Percentiles rank a stretch among this genome's conserved stretches.
Evolutionary conservation across 37 sponge, comb jelly and placozoan genomes (phyloP).

Genomic region (Beroe forskalii): DNA sequence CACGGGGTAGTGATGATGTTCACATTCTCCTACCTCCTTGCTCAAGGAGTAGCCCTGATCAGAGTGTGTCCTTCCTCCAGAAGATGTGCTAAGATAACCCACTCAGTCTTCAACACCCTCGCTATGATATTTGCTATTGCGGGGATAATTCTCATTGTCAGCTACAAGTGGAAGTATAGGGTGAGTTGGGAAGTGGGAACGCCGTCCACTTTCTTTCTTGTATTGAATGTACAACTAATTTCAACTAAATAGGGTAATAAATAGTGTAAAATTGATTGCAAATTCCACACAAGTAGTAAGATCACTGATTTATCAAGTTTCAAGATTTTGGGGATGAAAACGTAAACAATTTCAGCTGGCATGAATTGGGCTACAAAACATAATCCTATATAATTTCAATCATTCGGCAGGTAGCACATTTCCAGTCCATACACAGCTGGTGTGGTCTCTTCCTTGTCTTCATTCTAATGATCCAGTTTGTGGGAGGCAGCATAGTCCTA

Average conservation of each 20-base stretch:
- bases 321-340: too few relatives aligned
- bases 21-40: conserved; percentile 28
- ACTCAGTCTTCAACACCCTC: conserved; percentile 52
- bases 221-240: too few relatives aligned
- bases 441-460: conserved; percentile 22
- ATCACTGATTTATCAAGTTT: not conserved
- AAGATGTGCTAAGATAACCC: conserved; percentile 7
- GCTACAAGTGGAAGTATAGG: conserved; percentile 16
- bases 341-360: too few relatives aligned
- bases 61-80: conserved; percentile 22
- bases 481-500: conserved; percentile 35
- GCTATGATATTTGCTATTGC: conserved; percentile 1
- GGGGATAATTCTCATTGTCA: conserved; percentile 25
- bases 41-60: not conserved
- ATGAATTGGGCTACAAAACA: too few relatives aligned
- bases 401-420: conserved; percentile 4
- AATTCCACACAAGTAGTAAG: not conserved
- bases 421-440: conserved; percentile 32
- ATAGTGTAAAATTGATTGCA: too few relatives aligned
- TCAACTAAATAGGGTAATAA: too few relatives aligned
- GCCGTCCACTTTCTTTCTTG: too few relatives aligned
- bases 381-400: too few relatives aligned
- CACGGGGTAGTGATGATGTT: conserved; percentile 49
- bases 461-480: conserved; percentile 7
- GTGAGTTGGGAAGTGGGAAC: not conserved